phyloP scores from a whole-genome alignment of 1,140 invertebrate genomes.

The Luehdorfia chinensis region DNA sequence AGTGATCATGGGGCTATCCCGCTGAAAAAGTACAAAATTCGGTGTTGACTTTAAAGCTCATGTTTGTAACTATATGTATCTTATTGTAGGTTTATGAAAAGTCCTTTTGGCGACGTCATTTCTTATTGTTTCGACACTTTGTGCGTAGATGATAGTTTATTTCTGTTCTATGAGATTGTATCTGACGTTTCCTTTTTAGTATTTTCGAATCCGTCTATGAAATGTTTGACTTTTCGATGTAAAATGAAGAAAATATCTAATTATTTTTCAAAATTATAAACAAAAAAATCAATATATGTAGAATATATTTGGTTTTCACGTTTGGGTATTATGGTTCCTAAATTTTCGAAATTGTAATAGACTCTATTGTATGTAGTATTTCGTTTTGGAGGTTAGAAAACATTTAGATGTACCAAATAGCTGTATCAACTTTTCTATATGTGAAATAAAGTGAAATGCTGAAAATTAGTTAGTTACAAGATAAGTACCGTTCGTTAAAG shows the following conservation, averaged over 20 bases:
- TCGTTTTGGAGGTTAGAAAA: slow-evolving; percentile 68
- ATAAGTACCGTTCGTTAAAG: slow-evolving; percentile 68
- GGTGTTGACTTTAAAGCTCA: slow-evolving; percentile 69
- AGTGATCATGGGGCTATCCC: slow-evolving; percentile 66
- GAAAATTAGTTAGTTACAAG: slow-evolving; percentile 69
- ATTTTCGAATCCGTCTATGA: slow-evolving; percentile 72
- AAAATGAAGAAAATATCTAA: slow-evolving; percentile 62
- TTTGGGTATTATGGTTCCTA: slow-evolving; percentile 77
- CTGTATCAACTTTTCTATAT: slow-evolving; percentile 74
- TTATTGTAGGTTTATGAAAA: slow-evolving; percentile 66
- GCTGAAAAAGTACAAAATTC: slow-evolving; percentile 74
- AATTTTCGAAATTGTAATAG: slow-evolving; percentile 77
- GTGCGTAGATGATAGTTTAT: slow-evolving; percentile 68
- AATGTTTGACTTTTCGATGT: slow-evolving; percentile 67
- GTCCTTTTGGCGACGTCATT: slow-evolving; percentile 60
- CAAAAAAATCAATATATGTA: slow-evolving; percentile 65
- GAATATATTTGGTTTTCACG: slow-evolving; percentile 67
- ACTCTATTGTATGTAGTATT: slow-evolving; percentile 74
- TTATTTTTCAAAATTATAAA: slow-evolving; percentile 75
- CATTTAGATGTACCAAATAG: slow-evolving; percentile 75
- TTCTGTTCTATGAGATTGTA: slow-evolving; percentile 62
- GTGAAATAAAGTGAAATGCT: slow-evolving; percentile 53
- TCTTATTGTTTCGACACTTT: slow-evolving; percentile 59
- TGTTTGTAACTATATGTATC: slow-evolving; percentile 68
- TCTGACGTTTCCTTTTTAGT: slow-evolving; percentile 64